Conservation (phyloP, 2,797 vertebrate genomes). For the Chelon auratus region DNA sequence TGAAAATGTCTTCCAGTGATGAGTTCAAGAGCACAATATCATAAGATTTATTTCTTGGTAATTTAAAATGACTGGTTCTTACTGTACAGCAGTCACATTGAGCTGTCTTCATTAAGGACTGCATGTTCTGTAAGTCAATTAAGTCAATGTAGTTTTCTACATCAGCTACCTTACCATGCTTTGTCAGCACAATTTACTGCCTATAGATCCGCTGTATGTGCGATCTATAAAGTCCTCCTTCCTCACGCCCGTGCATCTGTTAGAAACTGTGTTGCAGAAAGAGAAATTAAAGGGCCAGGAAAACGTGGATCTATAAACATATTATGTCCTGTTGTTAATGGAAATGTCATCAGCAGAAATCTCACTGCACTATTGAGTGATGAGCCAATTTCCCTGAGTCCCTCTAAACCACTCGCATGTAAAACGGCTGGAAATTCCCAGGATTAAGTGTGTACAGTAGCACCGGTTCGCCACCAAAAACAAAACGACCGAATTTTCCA, state of each 20-base stretch:
- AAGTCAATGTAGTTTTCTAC: conserved; percentile 51
- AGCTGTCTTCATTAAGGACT: conserved; percentile 57
- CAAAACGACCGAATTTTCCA: conserved; percentile 83
- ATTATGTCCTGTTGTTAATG: conserved; percentile 81
- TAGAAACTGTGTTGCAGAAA: conserved; percentile 76
- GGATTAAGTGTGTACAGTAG: conserved; percentile 72
- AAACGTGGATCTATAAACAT: conserved; percentile 84
- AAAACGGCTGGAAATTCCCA: conserved; percentile 76
- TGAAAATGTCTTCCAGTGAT: conserved; percentile 39
- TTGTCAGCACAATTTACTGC: conserved; percentile 80
- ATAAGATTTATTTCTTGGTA: conserved; percentile 14
- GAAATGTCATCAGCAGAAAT: conserved; percentile 82
- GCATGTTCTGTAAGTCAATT: conserved; percentile 47
- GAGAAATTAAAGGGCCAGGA: conserved; percentile 81
- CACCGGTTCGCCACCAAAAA: conserved; percentile 68
- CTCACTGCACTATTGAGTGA: conserved; percentile 72
- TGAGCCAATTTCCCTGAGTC: conserved; percentile 66
- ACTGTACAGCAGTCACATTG: conserved; percentile 10
- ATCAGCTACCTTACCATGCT: conserved; percentile 54
- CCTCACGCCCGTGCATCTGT: conserved; percentile 68
- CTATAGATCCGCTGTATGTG: conserved; percentile 68
- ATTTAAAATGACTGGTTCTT: conserved; percentile 19
- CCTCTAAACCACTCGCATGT: conserved; percentile 76
- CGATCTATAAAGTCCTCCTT: conserved; percentile 78
- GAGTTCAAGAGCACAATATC: conserved; percentile 45